Evolutionary conservation across 2,888 invertebrate genomes (phyloP), one percentile per base, ranked within the genome.

Genomic region (Melanostoma scalare): DNA sequence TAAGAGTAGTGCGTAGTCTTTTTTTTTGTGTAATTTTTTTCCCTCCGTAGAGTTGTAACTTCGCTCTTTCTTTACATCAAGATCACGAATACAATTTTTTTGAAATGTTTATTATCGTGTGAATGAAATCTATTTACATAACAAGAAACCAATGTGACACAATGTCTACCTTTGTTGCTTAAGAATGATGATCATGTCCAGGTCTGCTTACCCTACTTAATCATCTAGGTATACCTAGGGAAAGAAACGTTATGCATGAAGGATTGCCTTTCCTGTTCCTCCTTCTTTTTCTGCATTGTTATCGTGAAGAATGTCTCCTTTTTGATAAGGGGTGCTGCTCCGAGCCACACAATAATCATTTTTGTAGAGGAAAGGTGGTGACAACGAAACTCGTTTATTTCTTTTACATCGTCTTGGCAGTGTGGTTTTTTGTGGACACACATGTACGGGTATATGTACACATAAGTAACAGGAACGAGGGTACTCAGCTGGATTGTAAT

Each of bases 101-200:
- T 40, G 38, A 78, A 60, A 53, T 67, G 67, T 60, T 77, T 58
- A 58, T 56, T 53, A 67, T 52, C 67, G 8, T 38, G 50, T 69
- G 58, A 80, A 75, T 69, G 46, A 30, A 46, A 42, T 71, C 33
- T 81, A 81, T 81, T 81, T 81, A 81, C 71, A 81, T 76, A 81
- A 76, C 76, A 81, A 61, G 71, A 53, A 61, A 65, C 67, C 65
- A 67, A 20, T 76, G 73, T 53, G 63, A 73, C 77, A 82, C 73
- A 77, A 77, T 82, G 61, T 63, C 46, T 40, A n/a, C 73, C n/a
- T 52, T 82, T 76, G 58, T 69, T 44, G 36, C 46, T 36, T 61
- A 76, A 73, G 20, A 20, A 69, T 73, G 40, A 69, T 58, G 36
- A 55, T 69, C 71, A 52, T 48, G 46, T 40, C 8, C 52, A 58